Percentiles rank a stretch among this genome's conserved stretches.
phyloP scores from a whole-genome alignment of 2,113 vertebrate genomes.

The Atlantisia rogersi region DNA sequence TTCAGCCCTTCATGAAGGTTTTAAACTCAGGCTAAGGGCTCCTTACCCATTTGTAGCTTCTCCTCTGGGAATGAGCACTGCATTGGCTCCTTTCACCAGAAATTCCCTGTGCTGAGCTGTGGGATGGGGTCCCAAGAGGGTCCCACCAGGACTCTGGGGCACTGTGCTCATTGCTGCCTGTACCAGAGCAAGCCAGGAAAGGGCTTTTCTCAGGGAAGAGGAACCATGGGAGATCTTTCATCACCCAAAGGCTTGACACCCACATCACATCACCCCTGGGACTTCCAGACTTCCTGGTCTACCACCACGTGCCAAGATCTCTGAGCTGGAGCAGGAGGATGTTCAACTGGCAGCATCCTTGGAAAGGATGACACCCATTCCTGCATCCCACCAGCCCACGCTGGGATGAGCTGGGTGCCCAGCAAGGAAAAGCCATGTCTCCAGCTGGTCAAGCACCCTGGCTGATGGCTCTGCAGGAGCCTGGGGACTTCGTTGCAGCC shows the following conservation, averaged over 20 bases:
- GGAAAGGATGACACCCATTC: background rate
- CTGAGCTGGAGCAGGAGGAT: background rate
- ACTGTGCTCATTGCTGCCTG: fast-evolving
- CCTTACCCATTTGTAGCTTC: background rate
- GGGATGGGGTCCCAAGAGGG: background rate
- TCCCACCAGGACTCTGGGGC: background rate
- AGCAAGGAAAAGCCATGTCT: background rate
- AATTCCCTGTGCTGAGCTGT: fast-evolving
- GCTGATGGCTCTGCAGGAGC: background rate
- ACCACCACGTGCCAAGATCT: fast-evolving
- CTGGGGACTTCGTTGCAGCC: background rate
- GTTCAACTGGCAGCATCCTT: background rate
- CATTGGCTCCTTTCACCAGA: background rate
- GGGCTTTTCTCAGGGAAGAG: background rate
- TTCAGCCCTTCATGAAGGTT: background rate
- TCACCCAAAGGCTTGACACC: background rate
- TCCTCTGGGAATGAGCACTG: background rate
- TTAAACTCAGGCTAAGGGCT: background rate
- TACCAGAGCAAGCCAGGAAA: background rate
- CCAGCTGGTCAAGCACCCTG: background rate
- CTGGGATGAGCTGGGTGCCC: background rate
- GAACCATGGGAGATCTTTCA: background rate
- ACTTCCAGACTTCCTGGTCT: background rate
- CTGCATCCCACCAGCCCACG: background rate
- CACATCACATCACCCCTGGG: background rate